Percentiles rank a stretch among this genome's conserved stretches.
These are phyloP conservation scores for Baronia brevicornis DNA, from an alignment of 2,888 invertebrate species.

Conservation along the genomic window DNA sequence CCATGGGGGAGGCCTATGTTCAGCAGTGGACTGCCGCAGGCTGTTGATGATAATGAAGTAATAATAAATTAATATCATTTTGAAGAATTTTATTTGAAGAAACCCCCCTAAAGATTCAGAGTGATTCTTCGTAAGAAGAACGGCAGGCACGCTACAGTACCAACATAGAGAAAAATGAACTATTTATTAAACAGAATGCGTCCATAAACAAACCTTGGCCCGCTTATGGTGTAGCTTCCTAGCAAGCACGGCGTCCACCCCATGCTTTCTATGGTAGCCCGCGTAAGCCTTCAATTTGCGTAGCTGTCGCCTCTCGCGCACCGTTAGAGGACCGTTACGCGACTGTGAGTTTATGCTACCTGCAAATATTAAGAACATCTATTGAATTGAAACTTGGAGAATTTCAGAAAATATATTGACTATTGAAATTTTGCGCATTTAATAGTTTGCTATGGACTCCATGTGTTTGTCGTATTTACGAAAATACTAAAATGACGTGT, in stretches of 20 bases:
- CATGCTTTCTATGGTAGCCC: conserved; percentile 85
- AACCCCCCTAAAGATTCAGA: too few species aligned
- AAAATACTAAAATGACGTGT: too few species aligned
- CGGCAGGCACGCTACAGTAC: neutral
- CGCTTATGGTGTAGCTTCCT: conserved; percentile 83
- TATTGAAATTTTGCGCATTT: too few species aligned
- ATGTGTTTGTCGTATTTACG: too few species aligned
- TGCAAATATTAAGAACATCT: conserved; percentile 50
- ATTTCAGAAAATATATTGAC: neutral
- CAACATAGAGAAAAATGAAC: neutral
- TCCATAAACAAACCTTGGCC: conserved; percentile 39
- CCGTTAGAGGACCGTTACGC: conserved; percentile 62
- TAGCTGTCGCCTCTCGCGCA: conserved; percentile 83
- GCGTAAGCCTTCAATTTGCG: conserved; percentile 87
- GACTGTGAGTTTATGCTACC: conserved; percentile 87
- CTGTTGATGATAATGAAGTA: too few species aligned
- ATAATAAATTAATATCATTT: too few species aligned
- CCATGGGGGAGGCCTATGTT: too few species aligned
- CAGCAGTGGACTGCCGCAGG: too few species aligned
- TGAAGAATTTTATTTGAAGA: too few species aligned
- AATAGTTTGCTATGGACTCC: too few species aligned
- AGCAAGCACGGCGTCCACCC: conserved; percentile 87
- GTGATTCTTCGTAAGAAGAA: too few species aligned
- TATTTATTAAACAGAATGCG: neutral
- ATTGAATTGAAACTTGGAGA: neutral